phyloP scores from a whole-genome alignment of 2,113 vertebrate genomes.

The Lucifuga dentata region DNA sequence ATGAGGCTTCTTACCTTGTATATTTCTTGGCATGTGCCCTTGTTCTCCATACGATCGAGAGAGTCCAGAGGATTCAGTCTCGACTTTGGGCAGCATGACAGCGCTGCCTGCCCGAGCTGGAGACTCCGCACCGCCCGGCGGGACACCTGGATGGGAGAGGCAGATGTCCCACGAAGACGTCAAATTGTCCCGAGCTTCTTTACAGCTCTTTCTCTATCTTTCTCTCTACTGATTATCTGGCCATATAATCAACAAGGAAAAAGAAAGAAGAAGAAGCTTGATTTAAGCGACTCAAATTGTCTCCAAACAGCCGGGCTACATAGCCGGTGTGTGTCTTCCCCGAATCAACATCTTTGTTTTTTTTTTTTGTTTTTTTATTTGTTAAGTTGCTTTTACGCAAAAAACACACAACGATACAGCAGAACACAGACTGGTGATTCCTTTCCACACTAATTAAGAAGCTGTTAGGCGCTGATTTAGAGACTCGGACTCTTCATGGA shows the following conservation, averaged over 20 bases:
- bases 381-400: conserved; percentile 17
- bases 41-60: conserved; percentile 96
- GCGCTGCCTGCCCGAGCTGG: conserved; percentile 84
- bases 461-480: conserved; percentile 37
- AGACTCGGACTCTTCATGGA: conserved; percentile 22
- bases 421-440: neutral
- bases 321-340: conserved; percentile 2
- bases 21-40: conserved; percentile 94
- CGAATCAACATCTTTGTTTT: conserved; percentile 27
- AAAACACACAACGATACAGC: neutral
- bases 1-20: conserved; percentile 91
- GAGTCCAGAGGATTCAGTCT: conserved; percentile 94
- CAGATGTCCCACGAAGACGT: conserved; percentile 56
- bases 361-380: conserved; percentile 7
- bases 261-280: conserved; percentile 17
- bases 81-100: conserved; percentile 99
- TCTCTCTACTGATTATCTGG: conserved; percentile 36
- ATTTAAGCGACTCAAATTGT: conserved; percentile 20
- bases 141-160: conserved; percentile 86
- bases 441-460: conserved; percentile 15
- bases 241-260: no score
- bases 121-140: conserved; percentile 83
- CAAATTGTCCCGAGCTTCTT: conserved; percentile 32
- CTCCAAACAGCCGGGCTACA: conserved; percentile 25
- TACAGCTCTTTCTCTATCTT: conserved; percentile 18